Conservation (phyloP, 2,888 invertebrate genomes). For the Ganaspis brasiliensis region DNA sequence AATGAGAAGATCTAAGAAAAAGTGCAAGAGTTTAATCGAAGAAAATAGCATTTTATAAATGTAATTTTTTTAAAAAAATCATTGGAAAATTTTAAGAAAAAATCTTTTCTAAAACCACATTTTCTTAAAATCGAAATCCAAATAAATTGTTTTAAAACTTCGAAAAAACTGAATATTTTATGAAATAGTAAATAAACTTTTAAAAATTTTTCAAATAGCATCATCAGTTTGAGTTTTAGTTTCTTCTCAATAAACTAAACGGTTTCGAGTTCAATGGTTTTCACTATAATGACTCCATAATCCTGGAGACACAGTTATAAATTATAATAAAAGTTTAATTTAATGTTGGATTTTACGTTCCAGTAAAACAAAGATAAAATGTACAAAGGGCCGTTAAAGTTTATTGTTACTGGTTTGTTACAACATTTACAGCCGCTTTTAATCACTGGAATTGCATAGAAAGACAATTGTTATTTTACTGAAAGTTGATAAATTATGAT, state of each 20-base stretch:
- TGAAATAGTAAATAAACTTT: no score
- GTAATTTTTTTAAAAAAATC: no score
- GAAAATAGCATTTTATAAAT: no score
- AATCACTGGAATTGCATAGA: background rate
- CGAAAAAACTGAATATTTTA: no score
- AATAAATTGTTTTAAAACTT: no score
- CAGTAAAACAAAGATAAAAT: constrained; percentile 15
- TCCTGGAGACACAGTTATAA: background rate
- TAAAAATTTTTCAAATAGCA: no score
- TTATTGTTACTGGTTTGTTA: constrained; percentile 18
- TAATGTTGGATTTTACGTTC: background rate
- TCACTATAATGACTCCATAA: background rate
- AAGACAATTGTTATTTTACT: background rate
- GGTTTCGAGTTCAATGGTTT: background rate
- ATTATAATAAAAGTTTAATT: constrained; percentile 11
- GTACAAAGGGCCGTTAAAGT: constrained; percentile 4
- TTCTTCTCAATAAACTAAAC: background rate
- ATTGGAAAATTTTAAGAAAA: no score
- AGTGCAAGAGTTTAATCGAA: no score
- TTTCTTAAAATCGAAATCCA: no score
- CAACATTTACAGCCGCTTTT: constrained; percentile 15
- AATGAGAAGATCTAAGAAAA: no score
- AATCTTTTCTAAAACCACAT: no score
- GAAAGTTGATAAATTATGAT: no score
- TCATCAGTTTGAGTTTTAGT: background rate